Conservation (phyloP, 2,888 invertebrate species). For the Drosophila quinaria region DNA sequence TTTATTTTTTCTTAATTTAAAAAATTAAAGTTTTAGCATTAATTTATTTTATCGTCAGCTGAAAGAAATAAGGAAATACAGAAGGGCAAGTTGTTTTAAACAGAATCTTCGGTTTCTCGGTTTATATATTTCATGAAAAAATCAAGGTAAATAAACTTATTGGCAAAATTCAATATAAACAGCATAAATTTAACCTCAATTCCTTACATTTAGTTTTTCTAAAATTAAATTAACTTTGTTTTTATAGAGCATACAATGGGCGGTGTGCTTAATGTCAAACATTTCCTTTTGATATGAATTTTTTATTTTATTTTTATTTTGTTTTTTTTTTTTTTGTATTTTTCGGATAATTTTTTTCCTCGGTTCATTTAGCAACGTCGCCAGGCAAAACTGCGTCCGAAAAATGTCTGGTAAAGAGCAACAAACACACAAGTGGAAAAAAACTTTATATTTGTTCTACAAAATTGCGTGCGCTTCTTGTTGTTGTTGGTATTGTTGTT, state of each 20-base stretch:
- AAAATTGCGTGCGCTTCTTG: conserved; percentile 67
- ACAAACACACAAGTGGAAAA: conserved; percentile 43
- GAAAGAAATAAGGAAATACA: no score
- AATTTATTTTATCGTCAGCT: neutral
- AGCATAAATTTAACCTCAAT: no score
- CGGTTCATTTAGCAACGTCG: conserved; percentile 75
- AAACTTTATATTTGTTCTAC: conserved; percentile 74
- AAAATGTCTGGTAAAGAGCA: conserved; percentile 60
- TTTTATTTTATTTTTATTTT: conserved; percentile 46
- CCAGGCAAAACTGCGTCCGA: conserved; percentile 74
- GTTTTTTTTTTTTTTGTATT: conserved; percentile 37
- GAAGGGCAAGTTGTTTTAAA: no score
- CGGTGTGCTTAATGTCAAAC: neutral
- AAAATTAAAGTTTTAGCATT: no score
- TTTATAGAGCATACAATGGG: conserved; percentile 22
- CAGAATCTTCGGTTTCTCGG: no score
- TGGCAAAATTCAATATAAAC: no score
- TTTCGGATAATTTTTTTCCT: conserved; percentile 71
- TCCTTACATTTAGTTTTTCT: no score
- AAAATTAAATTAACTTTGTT: neutral
- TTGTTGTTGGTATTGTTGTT: conserved; percentile 24
- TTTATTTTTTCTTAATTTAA: neutral
- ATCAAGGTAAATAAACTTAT: no score
- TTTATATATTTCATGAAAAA: no score
- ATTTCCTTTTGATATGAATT: conserved; percentile 57